Conservation (phyloP, 1,140 invertebrate species). For the Papilio helenus region DNA sequence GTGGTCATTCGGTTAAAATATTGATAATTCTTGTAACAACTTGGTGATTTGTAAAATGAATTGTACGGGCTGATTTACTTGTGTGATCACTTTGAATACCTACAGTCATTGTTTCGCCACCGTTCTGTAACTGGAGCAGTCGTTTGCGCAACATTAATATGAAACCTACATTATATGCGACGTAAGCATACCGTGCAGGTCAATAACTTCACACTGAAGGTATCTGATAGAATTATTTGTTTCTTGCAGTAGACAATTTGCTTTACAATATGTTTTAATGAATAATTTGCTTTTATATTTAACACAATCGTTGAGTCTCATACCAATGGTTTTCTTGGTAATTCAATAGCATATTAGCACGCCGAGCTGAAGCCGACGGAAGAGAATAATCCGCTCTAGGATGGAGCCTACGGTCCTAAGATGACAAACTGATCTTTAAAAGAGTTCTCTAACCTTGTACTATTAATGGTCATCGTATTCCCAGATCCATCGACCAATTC, state of each 20-base stretch:
- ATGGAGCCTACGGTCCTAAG: no score
- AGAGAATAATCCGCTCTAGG: no score
- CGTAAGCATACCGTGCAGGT: conserved; percentile 61
- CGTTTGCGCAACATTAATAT: conserved; percentile 62
- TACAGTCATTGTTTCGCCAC: conserved; percentile 41
- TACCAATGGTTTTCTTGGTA: no score
- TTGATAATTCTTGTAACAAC: no score
- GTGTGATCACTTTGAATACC: not conserved
- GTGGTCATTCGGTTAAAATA: no score
- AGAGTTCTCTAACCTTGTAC: conserved; percentile 59
- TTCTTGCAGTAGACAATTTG: not conserved
- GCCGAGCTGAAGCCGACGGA: no score
- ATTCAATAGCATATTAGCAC: no score
- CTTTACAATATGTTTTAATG: not conserved
- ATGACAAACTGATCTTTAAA: no score
- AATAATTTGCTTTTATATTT: no score
- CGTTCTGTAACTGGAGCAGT: conserved; percentile 56
- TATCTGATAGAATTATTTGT: not conserved
- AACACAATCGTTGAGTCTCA: no score
- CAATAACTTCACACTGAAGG: conserved; percentile 49
- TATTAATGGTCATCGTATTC: conserved; percentile 65
- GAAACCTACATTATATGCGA: conserved; percentile 52
- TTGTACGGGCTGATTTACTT: not conserved
- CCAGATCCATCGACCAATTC: conserved; percentile 72
- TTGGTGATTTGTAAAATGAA: no score